phyloP scores from a whole-genome alignment of 2,797 vertebrate species.

The Macroramphosus scolopax region DNA sequence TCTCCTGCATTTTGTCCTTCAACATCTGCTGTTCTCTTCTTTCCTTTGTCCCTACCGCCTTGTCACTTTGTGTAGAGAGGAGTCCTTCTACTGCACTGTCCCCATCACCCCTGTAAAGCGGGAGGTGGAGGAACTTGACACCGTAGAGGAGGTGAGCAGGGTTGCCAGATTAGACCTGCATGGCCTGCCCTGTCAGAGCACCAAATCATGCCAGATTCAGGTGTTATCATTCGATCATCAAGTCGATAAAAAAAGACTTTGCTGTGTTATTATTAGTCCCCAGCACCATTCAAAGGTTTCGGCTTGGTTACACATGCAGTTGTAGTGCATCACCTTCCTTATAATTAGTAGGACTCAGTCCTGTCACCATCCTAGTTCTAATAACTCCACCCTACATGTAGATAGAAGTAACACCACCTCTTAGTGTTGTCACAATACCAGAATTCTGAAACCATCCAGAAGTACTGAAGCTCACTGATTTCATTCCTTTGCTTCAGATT shows the following conservation, averaged over 20 bases:
- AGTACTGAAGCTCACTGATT: neutral
- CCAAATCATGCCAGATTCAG: conserved; percentile 31
- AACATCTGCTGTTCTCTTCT: conserved; percentile 58
- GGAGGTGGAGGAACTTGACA: conserved; percentile 87
- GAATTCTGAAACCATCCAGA: neutral
- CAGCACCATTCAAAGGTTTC: conserved; percentile 28
- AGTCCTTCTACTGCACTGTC: conserved; percentile 91
- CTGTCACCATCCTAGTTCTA: conserved; percentile 55
- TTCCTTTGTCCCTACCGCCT: conserved; percentile 63
- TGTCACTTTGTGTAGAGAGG: conserved; percentile 80
- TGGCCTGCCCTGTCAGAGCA: conserved; percentile 59
- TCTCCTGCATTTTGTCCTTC: conserved; percentile 60
- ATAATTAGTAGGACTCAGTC: conserved; percentile 31
- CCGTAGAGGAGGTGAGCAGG: conserved; percentile 87
- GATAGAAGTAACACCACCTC: conserved; percentile 49
- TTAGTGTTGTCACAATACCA: conserved; percentile 57
- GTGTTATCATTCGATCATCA: conserved; percentile 27
- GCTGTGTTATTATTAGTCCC: conserved; percentile 15
- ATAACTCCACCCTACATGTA: conserved; percentile 53
- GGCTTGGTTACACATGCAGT: conserved; percentile 32
- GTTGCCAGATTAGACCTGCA: conserved; percentile 64
- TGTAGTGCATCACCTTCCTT: conserved; percentile 19
- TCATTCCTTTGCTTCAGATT: too few relatives aligned
- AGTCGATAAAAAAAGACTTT: conserved; percentile 11
- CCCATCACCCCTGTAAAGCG: conserved; percentile 92